phyloP scores from a whole-genome alignment of 2,797 vertebrate species.

The Thripadectes ignobilis region DNA sequence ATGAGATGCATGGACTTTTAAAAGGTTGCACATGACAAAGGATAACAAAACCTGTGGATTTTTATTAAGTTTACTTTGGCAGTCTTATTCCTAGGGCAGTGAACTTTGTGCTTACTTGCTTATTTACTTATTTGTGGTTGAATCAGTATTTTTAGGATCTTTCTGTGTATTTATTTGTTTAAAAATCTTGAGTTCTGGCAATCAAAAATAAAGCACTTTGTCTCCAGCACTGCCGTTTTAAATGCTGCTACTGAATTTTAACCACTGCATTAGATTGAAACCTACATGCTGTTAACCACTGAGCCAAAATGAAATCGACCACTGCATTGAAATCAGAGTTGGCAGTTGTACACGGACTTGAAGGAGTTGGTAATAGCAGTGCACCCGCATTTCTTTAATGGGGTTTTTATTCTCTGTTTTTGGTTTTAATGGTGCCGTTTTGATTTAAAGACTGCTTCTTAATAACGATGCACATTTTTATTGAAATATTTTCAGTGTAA shows the following conservation, averaged over 20 bases:
- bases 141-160: conserved; percentile 52
- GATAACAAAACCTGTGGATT: conserved; percentile 10
- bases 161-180: conserved; percentile 70
- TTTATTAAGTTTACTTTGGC: conserved; percentile 61
- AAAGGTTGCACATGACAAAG: conserved; percentile 21
- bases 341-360: conserved; percentile 75
- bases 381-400: conserved; percentile 73
- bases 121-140: conserved; percentile 56
- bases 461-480: conserved; percentile 69
- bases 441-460: conserved; percentile 73
- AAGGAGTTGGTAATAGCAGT: conserved; percentile 76
- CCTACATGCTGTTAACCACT: conserved; percentile 81
- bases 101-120: conserved; percentile 49
- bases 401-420: conserved; percentile 75
- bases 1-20: conserved; percentile 43
- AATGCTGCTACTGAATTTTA: conserved; percentile 80
- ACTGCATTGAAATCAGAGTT: conserved; percentile 81
- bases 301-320: conserved; percentile 82
- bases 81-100: conserved; percentile 15
- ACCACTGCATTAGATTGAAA: conserved; percentile 80
- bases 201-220: conserved; percentile 68
- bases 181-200: conserved; percentile 70
- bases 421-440: conserved; percentile 74
- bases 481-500: conserved; percentile 69
- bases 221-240: conserved; percentile 66